Base-by-base conservation (phyloP, 37 sponge, comb jelly and placozoan species). In the Haliclona indistincta region DNA sequence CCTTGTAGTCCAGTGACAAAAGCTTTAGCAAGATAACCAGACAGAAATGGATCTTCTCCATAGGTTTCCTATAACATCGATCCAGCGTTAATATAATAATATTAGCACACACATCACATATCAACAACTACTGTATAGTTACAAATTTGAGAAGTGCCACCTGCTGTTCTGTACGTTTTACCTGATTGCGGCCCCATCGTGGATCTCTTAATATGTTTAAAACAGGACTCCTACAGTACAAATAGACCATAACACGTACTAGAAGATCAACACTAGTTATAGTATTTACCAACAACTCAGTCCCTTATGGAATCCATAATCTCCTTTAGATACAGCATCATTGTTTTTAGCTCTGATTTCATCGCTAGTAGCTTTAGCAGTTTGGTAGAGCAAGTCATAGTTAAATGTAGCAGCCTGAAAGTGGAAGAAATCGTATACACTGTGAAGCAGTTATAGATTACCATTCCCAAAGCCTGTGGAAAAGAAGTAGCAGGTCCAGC, bases 301-400 rank as follows among this genome's bases (percentile, higher is more conserved):
- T 11, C 88, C 88, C 54, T 43, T 71, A 39, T 88, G 88, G 56
- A 88, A 88, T 3, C 28, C 55, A 38, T 88, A 88, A 67, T 76
- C 49, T n/a, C 73, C 71, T 2, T 77, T 25, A 3, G 53, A 19
- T 11, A 49, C 29, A 43, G 76, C 70, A 7, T 29, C 39, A 40
- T 53, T 43, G 45, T 78, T 70, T 68, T 85, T 87, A 10, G 88
- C 78, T 73, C 88, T 71, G n/a, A 88, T 83, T 76, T 88, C 88
- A 63, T 65, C 60, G 68, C 73, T 67, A 3, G 68, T 81, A 28
- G 88, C 88, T 8, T 47, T 29, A n/a, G 88, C 78, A 72, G 77
- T 71, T 2, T 29, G 53, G 22, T 77, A 77, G 1, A 81, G 22
- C 17, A 88, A 37, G 33, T 88, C 74, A 19, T 77, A 65, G 45